phyloP scores from a whole-genome alignment of 2,113 vertebrate genomes.

The Elephantulus edwardii region DNA sequence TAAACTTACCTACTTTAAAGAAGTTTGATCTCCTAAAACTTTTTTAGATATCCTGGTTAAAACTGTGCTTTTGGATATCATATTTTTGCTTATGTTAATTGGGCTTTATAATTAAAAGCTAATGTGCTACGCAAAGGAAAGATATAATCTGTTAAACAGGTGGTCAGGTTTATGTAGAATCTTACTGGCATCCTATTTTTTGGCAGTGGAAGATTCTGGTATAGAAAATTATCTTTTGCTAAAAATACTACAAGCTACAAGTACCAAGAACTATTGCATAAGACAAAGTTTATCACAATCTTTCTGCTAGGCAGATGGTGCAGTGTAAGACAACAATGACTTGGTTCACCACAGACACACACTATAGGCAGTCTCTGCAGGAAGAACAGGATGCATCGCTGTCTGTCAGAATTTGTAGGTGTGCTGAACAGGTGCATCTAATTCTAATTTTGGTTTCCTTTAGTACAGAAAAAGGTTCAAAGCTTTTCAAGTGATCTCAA shows the following conservation, averaged over 20 bases:
- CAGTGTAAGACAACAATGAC: conserved; percentile 28
- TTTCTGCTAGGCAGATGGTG: conserved; percentile 49
- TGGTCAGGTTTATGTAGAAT: conserved; percentile 1
- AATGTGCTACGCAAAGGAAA: conserved; percentile 27
- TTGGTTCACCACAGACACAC: conserved; percentile 47
- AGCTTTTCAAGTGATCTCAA: not conserved
- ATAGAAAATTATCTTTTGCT: conserved; percentile 64
- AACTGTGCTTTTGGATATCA: conserved; percentile 44
- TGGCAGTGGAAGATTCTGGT: conserved; percentile 66
- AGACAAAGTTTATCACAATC: conserved; percentile 42
- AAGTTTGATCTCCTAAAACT: not conserved
- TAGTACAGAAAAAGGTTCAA: not conserved
- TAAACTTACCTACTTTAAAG: conserved; percentile 19
- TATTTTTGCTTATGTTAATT: conserved; percentile 42
- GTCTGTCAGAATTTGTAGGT: not conserved
- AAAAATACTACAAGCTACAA: conserved; percentile 58
- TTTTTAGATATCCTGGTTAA: conserved; percentile 46
- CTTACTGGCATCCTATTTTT: conserved; percentile 60
- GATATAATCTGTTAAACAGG: conserved; percentile 41
- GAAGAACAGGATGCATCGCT: too few relatives aligned
- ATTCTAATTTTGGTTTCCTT: not conserved
- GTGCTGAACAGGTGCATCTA: not conserved
- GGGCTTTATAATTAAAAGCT: conserved; percentile 47
- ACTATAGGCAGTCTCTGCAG: not conserved
- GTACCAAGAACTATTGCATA: conserved; percentile 48